Evolutionary conservation across 2,797 vertebrate genomes (phyloP), one percentile per base, ranked within the genome.

Genomic region (Enteromius treurensis): DNA sequence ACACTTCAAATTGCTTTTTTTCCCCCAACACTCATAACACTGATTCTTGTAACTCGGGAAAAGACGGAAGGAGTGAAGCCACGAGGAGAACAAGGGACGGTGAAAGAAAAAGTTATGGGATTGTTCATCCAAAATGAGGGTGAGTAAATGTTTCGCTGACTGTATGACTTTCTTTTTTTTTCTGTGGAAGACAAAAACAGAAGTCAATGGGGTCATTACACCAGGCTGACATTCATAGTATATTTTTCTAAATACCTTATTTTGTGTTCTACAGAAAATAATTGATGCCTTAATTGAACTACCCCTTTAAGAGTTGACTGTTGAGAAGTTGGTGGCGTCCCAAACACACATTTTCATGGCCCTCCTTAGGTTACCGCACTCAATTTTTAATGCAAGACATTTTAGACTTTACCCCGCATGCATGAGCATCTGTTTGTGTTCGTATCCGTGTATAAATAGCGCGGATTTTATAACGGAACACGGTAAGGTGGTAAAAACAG

Each of bases 1-100:
- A 91, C 91, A 92, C 91, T 93, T 93, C 90, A 91, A 88, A 90
- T 88, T 86, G 88, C 84, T 90, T 88, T 85, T 91, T 91, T 92
- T 42, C 2, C 9, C 17, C 91, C 87, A 92, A 88, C 89, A 86
- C 85, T 83, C 88, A 86, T 86, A 83, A 89, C 90, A 87, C 88
- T 79, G 89, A 88, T 77, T 85, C 80, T 85, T 79, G 65, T 83
- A 83, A 86, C 86, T 77, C 26, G 51, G 7, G 2, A 79, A 15
- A 76, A 80, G 77, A 29, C 76, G 87, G 88, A 89, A 77, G 74
- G 55, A 86, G 80, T 55, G 88, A 90, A 87, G 86, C 88, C 84
- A 88, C 3, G 19, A 88, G 68, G 84, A 90, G 71, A 87, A 77
- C 53, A 34, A 32, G 34, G 37, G n/a, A 45, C 8, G 7, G 3